Percentiles rank a stretch among this genome's conserved stretches.
Conservation (phyloP, 2,113 vertebrate species). For the Turnix velox region DNA sequence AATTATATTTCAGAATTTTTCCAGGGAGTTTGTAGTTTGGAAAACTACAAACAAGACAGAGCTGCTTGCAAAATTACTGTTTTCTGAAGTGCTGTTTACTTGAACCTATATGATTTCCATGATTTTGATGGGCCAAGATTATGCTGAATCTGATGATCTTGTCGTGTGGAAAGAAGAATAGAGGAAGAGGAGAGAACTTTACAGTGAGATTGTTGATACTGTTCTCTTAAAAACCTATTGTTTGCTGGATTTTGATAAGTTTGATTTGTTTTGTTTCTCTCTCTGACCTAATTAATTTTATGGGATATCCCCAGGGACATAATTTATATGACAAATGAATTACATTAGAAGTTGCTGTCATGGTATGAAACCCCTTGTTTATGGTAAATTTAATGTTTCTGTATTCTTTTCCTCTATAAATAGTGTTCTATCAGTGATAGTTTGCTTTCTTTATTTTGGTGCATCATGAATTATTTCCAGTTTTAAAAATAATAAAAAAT, state of each 20-base stretch:
- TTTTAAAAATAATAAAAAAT: neutral
- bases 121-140: neutral
- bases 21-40: neutral
- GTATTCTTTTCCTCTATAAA: neutral
- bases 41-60: no score
- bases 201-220: neutral
- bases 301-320: neutral
- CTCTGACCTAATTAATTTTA: conserved; percentile 56
- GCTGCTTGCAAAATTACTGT: neutral
- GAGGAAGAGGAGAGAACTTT: neutral
- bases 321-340: conserved; percentile 56
- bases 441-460: conserved; percentile 1
- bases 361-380: conserved; percentile 23
- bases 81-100: neutral
- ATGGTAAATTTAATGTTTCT: conserved; percentile 33
- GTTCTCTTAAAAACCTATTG: neutral
- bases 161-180: neutral
- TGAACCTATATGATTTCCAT: neutral
- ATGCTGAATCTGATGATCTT: neutral
- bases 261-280: conserved; percentile 47
- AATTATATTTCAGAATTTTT: conserved; percentile 24
- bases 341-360: conserved; percentile 35
- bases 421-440: neutral
- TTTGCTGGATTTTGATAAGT: conserved; percentile 43
- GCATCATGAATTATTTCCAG: neutral